phyloP scores from a whole-genome alignment of 2,113 vertebrate species.

The Grantiella picta region DNA sequence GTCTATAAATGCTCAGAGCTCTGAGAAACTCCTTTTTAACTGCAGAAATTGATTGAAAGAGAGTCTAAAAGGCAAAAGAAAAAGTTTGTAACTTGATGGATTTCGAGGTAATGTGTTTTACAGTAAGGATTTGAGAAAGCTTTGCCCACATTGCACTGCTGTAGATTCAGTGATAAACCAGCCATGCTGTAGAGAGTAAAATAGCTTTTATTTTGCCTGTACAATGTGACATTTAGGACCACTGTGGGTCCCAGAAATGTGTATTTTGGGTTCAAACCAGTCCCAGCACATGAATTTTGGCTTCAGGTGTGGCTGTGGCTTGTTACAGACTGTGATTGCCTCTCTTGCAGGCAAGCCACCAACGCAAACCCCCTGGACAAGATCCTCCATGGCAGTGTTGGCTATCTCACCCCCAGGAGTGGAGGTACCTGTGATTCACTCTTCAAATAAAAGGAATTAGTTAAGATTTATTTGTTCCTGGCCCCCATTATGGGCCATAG shows the following conservation, averaged over 20 bases:
- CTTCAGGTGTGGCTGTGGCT: background rate
- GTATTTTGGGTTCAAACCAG: background rate
- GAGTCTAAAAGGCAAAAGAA: background rate
- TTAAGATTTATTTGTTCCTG: background rate
- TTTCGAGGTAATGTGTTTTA: background rate
- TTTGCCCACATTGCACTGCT: background rate
- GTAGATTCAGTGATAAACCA: background rate
- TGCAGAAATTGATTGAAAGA: background rate
- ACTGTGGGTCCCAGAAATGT: background rate
- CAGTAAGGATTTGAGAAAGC: background rate
- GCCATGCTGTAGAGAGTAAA: background rate
- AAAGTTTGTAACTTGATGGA: background rate
- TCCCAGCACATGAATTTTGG: background rate
- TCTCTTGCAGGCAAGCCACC: slow-evolving; percentile 87
- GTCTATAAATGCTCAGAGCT: background rate
- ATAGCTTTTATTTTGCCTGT: background rate
- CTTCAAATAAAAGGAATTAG: background rate
- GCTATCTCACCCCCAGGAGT: slow-evolving; percentile 89
- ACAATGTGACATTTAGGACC: background rate
- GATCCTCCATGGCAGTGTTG: slow-evolving; percentile 92
- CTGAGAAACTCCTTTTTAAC: background rate
- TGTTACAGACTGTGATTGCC: background rate
- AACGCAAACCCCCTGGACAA: slow-evolving; percentile 91
- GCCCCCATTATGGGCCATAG: accelerated
- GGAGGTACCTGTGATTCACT: slow-evolving; percentile 74